Evolutionary conservation across 2,888 invertebrate species (phyloP).

Genomic region (Parasteatoda lunata): DNA sequence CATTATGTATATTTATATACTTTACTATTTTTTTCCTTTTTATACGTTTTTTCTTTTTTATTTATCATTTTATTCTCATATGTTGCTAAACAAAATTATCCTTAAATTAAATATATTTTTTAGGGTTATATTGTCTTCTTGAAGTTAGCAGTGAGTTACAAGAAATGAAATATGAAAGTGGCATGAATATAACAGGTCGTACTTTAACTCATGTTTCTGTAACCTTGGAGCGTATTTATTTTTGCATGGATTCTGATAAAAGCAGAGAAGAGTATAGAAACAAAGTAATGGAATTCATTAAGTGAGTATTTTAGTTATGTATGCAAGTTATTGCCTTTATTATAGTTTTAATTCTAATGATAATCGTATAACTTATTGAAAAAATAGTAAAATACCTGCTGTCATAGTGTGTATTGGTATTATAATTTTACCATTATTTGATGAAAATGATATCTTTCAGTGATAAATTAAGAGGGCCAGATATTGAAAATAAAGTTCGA

Average conservation of each 20-base stretch:
- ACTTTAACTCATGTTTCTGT: constrained; percentile 94
- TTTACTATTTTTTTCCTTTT: no score
- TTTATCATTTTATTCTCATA: no score
- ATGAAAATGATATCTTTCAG: constrained; percentile 72
- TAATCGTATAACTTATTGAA: no score
- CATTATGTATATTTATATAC: no score
- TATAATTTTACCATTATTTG: not conserved
- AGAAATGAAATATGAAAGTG: constrained; percentile 92
- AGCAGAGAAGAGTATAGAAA: constrained; percentile 83
- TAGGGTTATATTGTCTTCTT: constrained; percentile 81
- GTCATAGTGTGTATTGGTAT: no score
- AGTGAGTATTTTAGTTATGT: constrained; percentile 73
- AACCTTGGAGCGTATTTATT: constrained; percentile 91
- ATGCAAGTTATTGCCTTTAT: not conserved
- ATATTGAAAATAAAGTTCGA: constrained; percentile 89
- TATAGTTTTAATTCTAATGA: not conserved
- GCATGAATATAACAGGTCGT: constrained; percentile 90
- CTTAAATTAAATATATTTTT: not conserved
- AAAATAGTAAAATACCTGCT: no score
- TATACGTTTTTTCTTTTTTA: no score
- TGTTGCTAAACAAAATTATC: no score
- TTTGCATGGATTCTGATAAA: constrained; percentile 95
- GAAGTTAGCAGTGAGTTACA: constrained; percentile 95
- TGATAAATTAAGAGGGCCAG: constrained; percentile 87
- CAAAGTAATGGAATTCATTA: constrained; percentile 89